phyloP scores from a whole-genome alignment of 2,888 invertebrate species.

The Dromius quadrimaculatus region DNA sequence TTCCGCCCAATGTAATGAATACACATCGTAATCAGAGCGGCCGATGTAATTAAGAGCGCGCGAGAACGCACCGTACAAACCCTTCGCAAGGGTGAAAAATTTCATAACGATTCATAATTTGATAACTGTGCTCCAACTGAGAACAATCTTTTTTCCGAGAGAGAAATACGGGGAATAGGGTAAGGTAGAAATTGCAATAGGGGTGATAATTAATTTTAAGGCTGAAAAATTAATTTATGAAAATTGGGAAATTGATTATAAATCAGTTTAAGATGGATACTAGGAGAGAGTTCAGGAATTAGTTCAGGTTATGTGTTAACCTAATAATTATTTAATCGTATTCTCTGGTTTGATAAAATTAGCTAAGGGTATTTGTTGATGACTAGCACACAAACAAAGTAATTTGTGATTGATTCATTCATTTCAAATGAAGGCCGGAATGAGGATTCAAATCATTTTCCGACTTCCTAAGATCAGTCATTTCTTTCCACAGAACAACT shows the following conservation, averaged over 20 bases:
- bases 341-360: too few relatives aligned
- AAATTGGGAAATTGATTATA: slow-evolving; percentile 30
- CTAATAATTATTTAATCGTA: too few relatives aligned
- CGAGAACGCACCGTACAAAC: slow-evolving; percentile 16
- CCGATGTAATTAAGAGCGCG: slow-evolving; percentile 46
- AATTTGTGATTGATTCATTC: too few relatives aligned
- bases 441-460: too few relatives aligned
- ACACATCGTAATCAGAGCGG: slow-evolving; percentile 51
- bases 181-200: neutral
- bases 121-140: slow-evolving; percentile 43
- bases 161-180: slow-evolving; percentile 14
- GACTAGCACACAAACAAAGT: too few relatives aligned
- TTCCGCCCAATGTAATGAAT: slow-evolving; percentile 45
- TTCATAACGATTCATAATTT: slow-evolving; percentile 51
- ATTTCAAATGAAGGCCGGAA: too few relatives aligned
- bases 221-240: slow-evolving; percentile 35
- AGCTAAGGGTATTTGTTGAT: too few relatives aligned
- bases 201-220: slow-evolving; percentile 17
- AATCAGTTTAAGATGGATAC: too few relatives aligned
- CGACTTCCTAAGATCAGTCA: too few relatives aligned
- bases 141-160: slow-evolving; percentile 41
- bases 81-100: slow-evolving; percentile 48
- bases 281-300: too few relatives aligned
- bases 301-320: too few relatives aligned
- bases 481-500: too few relatives aligned